These are phyloP conservation scores for Oscheius myriophilus DNA, from an alignment of 2,888 invertebrate species.

Conservation along the genomic window DNA sequence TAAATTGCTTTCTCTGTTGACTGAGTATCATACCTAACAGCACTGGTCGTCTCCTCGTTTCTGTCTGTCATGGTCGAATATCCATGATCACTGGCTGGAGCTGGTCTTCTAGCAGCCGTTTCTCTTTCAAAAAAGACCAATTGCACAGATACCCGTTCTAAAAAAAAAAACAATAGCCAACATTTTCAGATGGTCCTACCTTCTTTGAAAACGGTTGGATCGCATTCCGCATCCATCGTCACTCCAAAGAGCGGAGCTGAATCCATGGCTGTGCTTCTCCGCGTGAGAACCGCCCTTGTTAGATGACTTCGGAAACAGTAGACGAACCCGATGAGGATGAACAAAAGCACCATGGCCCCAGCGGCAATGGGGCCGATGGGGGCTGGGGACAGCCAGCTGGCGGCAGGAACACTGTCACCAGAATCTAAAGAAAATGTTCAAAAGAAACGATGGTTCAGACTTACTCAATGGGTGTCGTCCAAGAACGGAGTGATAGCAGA, in stretches of 20 bases:
- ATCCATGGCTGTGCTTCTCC: neutral
- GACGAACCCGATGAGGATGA: conserved; percentile 12
- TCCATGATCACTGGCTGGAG: conserved; percentile 80
- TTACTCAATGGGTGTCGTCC: conserved; percentile 10
- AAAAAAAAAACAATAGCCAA: no score
- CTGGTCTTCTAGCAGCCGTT: conserved; percentile 73
- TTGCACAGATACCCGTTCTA: conserved; percentile 23
- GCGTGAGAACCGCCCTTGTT: neutral
- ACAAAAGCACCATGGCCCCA: conserved; percentile 6
- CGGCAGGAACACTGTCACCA: neutral
- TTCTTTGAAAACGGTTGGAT: conserved; percentile 25
- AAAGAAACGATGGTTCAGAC: no score
- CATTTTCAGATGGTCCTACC: no score
- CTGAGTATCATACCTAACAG: conserved; percentile 15
- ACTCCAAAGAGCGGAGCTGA: conserved; percentile 24
- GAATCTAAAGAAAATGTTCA: neutral
- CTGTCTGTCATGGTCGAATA: conserved; percentile 90
- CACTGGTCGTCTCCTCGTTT: conserved; percentile 31
- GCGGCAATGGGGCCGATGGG: conserved; percentile 28
- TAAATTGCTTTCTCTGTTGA: neutral
- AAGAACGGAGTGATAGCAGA: conserved; percentile 25
- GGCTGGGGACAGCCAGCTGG: conserved; percentile 15
- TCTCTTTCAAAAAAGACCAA: conserved; percentile 75
- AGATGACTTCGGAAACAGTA: conserved; percentile 29
- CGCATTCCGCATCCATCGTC: conserved; percentile 20